Percentiles rank a stretch among this genome's conserved stretches.
Evolutionary conservation across 2,113 vertebrate species (phyloP).

Genomic region (Corydoras sp.): DNA sequence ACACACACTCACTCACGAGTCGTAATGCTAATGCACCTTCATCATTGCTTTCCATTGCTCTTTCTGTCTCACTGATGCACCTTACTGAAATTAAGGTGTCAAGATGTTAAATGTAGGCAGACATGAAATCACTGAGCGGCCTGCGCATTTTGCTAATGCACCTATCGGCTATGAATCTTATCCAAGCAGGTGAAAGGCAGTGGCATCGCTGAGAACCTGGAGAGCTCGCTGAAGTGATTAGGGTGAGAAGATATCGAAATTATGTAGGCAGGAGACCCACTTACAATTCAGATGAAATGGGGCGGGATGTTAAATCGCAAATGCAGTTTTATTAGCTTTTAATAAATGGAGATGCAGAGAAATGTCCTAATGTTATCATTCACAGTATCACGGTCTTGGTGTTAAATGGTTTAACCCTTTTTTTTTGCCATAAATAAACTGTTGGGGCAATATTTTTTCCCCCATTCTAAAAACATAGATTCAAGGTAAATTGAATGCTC

Average conservation of each 20-base stretch:
- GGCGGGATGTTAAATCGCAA: no score
- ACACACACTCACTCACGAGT: not conserved
- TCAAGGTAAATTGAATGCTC: no score
- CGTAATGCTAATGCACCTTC: slow-evolving; percentile 23
- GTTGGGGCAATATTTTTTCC: no score
- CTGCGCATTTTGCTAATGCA: slow-evolving; percentile 13
- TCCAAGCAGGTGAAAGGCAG: not conserved
- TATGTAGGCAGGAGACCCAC: not conserved
- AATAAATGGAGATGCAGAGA: no score
- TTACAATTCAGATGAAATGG: not conserved
- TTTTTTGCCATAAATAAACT: no score
- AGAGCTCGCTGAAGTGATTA: not conserved
- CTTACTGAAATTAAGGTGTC: slow-evolving; percentile 22
- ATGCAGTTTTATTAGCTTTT: no score
- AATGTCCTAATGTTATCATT: no score
- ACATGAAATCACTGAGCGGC: slow-evolving; percentile 19
- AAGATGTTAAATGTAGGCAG: slow-evolving; percentile 23
- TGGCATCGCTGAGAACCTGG: not conserved
- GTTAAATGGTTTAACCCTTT: no score
- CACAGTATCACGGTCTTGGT: no score
- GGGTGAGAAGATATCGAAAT: not conserved
- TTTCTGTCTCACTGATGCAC: slow-evolving; percentile 15
- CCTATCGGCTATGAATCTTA: slow-evolving; percentile 1
- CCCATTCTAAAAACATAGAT: no score
- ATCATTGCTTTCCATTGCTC: slow-evolving; percentile 9